These are phyloP conservation scores for Mus musculus DNA, from an alignment of 2,113 vertebrate genomes.

Conservation along the genomic window GRCm39 chr11:106303501-106304000, in stretches of 20 bases:
- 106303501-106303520: not conserved
- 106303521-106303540: slow-evolving; percentile 20
- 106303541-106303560: not conserved
- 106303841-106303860: too few species aligned
- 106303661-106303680: not conserved
- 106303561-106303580: not conserved
- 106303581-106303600: slow-evolving; percentile 23
- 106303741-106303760: not conserved
- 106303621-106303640: not conserved
- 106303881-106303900: too few species aligned
- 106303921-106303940: too few species aligned
- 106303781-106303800: too few species aligned
- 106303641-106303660: not conserved
- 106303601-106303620: not conserved
- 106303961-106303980: accelerated
- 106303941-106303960: too few species aligned
- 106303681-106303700: not conserved
- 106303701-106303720: not conserved
- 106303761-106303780: too few species aligned
- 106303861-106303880: too few species aligned
- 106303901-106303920: too few species aligned
- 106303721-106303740: not conserved
- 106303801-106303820: too few species aligned
- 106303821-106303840: too few species aligned
- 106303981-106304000: too few species aligned